Evolutionary conservation across 2,888 invertebrate genomes (phyloP), one percentile per base, ranked within the genome.

Genomic region (Campaea margaritaria): DNA sequence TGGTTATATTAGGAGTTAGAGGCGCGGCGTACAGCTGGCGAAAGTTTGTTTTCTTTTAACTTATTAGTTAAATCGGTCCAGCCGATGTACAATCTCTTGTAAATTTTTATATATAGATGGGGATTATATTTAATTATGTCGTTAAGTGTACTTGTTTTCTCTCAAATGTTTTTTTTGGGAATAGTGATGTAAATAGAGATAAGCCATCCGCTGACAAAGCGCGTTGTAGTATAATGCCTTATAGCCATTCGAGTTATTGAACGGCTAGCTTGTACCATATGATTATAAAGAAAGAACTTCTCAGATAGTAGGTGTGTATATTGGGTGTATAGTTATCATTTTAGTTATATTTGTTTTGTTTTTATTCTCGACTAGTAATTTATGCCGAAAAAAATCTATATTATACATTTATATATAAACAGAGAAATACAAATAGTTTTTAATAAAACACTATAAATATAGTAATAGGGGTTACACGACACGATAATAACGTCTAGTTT

Each of bases 381-480:
- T 92, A 92, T 92, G 91, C 89, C 77, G 78, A 78, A 79, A 87
- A 21, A 58, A 86, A 86, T 86, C 80, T 88, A 88, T 88, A 86
- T 82, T 86, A 87, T 86, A 89, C 81, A 82, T 85, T 85, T 89
- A 88, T 87, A 77, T 76, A 79, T 84, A 83, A 86, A 83, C 67
- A 89, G 85, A 88, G 85, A 88, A 89, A 91, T 91, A 91, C 91
- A 92, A 91, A 91, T 91, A 90, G 87, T 82, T 89, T 85, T 86
- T 76, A 78, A 69, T 87, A 70, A 69, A 76, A 89, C 87, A 84
- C 84, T 92, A 92, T 92, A 91, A 85, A 92, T 92, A 92, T 92
- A 91, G 91, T 68, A 57, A 74, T 91, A 91, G 90, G 87, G 81
- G 84, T 86, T 81, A 88, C 89, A 86, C 87, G 81, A 88, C 87